Conservation (phyloP, 2,113 vertebrate species). For the Phoxinus phoxinus region DNA sequence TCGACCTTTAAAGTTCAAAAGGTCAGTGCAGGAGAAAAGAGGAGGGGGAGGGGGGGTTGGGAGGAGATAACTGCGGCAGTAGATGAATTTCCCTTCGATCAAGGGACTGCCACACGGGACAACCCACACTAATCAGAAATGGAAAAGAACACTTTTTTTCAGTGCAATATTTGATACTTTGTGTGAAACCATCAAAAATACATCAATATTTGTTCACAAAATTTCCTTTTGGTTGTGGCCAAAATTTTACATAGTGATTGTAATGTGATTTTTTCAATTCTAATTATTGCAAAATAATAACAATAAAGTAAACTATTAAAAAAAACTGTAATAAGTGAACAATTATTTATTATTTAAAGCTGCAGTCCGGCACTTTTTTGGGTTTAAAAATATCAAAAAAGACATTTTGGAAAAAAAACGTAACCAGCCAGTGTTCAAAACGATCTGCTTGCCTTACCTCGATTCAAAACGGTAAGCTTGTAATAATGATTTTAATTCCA, state of each 20-base stretch:
- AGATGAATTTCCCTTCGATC: constrained; percentile 67
- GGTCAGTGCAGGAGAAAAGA: constrained; percentile 65
- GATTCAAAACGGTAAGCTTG: too few relatives aligned
- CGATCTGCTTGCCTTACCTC: too few relatives aligned
- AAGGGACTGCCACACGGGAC: neutral
- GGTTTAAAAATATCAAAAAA: too few relatives aligned
- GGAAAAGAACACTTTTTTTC: neutral
- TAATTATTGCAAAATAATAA: neutral
- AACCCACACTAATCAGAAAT: neutral
- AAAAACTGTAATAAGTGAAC: too few relatives aligned
- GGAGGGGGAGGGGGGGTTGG: constrained; percentile 27
- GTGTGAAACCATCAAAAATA: neutral
- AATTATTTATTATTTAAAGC: neutral
- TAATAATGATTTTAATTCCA: too few relatives aligned
- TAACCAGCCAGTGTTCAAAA: too few relatives aligned
- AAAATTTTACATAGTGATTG: neutral
- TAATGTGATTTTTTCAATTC: neutral
- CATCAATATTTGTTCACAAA: neutral
- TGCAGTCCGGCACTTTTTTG: too few relatives aligned
- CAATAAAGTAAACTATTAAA: too few relatives aligned
- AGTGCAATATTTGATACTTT: neutral
- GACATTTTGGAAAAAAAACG: too few relatives aligned
- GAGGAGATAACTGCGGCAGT: constrained; percentile 52
- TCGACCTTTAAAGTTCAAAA: constrained; percentile 61
- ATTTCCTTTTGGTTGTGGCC: neutral